Base-by-base conservation (phyloP, 2,888 invertebrate genomes). In the Petrophora chlorosata region DNA sequence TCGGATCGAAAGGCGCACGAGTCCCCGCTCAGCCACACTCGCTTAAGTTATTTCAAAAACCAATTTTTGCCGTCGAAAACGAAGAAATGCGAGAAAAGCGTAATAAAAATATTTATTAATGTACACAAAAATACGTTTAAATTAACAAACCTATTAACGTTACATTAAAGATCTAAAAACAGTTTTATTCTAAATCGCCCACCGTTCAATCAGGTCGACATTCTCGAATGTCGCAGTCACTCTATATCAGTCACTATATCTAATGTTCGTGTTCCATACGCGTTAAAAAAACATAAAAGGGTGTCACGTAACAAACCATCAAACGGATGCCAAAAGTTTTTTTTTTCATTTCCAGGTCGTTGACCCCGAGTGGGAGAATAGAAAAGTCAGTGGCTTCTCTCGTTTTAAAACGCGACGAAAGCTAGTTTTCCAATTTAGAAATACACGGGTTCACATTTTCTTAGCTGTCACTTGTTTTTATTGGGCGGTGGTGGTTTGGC, bases 321-420 rank as follows among this genome's bases (percentile, higher is more conserved):
- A 62, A 61, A 61, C 68, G 60, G 71, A 64, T 74, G 76, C 78
- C 77, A 79, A 76, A 68, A 68, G 59, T 61, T 69, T 76, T 64
- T 68, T 63, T 69, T 66, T 66, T 62, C 60, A 61, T 62, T 68
- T 67, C 54, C 60, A 67, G 68, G 67, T 68, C 76, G 58, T 35
- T 63, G 71, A 76, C 61, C 70, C 46, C 57, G 29, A 38, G 56
- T 56, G 54, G 52, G 63, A 65, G 57, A 67, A 63, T 64, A 66
- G 71, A 59, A 62, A 67, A 70, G 68, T 68, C 72, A 58, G 44
- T 56, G 64, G 60, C 64, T 68, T 56, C 54, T 57, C 54, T 56
- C 58, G 45, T 63, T 67, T 70, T 67, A 53, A 45, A 41, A 29
- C 10, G 34, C 29, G 41, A 25, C 44, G 30, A 23, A 36, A 26